Percentiles rank a stretch among this genome's conserved stretches.
Evolutionary conservation across 53 echinoderm and acorn worm species (phyloP).

Genomic region (Pentamera pediparva): DNA sequence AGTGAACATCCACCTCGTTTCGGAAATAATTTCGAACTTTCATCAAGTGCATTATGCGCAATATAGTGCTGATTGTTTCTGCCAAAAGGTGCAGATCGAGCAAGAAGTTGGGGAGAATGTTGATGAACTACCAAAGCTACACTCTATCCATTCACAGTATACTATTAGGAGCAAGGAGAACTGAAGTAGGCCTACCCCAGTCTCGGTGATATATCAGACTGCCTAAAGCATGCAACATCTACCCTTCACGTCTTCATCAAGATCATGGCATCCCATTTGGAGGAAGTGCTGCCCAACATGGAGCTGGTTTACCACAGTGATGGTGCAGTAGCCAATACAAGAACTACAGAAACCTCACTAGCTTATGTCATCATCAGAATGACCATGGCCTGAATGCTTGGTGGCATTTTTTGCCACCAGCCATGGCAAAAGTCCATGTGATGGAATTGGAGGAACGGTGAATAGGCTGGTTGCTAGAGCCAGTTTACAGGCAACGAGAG

Average conservation of each 20-base stretch:
- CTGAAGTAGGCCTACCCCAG: too few relatives aligned
- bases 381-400: constrained; percentile 17
- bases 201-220: background rate
- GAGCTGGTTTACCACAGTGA: constrained; percentile 29
- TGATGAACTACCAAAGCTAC: too few relatives aligned
- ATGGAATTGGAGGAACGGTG: constrained; percentile 40
- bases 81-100: too few relatives aligned
- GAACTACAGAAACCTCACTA: constrained; percentile 35
- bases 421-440: constrained; percentile 40
- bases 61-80: too few relatives aligned
- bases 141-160: too few relatives aligned
- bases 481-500: constrained; percentile 13
- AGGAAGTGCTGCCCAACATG: background rate
- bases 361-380: constrained; percentile 24
- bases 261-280: background rate
- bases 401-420: constrained; percentile 52
- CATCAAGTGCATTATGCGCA: too few relatives aligned
- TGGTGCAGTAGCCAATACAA: constrained; percentile 36
- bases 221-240: background rate
- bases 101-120: too few relatives aligned
- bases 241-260: background rate
- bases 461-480: constrained; percentile 35
- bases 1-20: too few relatives aligned
- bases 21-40: too few relatives aligned
- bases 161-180: too few relatives aligned